Percentiles rank a stretch among this genome's conserved stretches.
Conservation (phyloP, 2,888 invertebrate genomes). For the Drosophila maculinotata region DNA sequence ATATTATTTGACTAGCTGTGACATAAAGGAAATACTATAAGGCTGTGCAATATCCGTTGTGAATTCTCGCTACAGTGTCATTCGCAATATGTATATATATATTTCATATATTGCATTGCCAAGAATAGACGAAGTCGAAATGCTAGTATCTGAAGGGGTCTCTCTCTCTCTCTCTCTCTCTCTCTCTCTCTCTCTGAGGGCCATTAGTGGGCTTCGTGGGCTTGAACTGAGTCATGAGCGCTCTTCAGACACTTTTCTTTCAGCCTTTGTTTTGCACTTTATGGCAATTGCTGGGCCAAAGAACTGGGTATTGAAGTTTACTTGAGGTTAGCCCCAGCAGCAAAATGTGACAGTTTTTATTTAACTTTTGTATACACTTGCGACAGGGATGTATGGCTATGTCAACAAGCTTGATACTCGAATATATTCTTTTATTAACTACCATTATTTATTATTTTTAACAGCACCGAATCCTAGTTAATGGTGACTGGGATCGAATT, state of each 20-base stretch:
- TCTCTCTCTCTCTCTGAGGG: constrained; percentile 12
- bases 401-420: background rate
- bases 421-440: too few relatives aligned
- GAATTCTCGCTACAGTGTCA: constrained; percentile 38
- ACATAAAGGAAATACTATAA: constrained; percentile 48
- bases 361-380: constrained; percentile 12
- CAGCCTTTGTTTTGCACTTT: constrained; percentile 45
- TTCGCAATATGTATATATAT: constrained; percentile 33
- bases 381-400: background rate
- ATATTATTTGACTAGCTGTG: constrained; percentile 38
- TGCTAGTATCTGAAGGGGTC: too few relatives aligned
- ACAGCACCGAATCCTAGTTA: too few relatives aligned
- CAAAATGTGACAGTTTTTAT: constrained; percentile 31
- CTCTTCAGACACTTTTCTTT: constrained; percentile 66
- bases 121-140: constrained; percentile 31
- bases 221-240: constrained; percentile 47
- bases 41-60: constrained; percentile 60
- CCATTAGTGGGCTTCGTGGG: constrained; percentile 40
- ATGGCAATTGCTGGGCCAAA: constrained; percentile 46
- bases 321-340: constrained; percentile 58
- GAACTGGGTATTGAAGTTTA: constrained; percentile 49
- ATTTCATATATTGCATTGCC: constrained; percentile 45
- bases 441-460: too few relatives aligned
- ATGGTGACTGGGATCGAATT: too few relatives aligned
- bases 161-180: constrained; percentile 5